Evolutionary conservation across 2,113 vertebrate species (phyloP).

Genomic region (Poecile atricapillus): DNA sequence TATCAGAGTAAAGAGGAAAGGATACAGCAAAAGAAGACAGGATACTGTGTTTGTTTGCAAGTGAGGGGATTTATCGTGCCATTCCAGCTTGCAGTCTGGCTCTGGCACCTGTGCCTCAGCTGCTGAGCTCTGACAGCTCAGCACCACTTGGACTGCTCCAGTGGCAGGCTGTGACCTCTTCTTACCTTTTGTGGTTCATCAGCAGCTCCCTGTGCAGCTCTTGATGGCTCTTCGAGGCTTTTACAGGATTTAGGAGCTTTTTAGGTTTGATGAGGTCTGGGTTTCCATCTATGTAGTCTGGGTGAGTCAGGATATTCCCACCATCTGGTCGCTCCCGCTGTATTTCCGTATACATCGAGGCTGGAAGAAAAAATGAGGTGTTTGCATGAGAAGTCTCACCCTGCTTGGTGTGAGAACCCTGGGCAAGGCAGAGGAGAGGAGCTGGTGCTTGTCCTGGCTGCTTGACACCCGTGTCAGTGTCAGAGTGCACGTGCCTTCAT

Average conservation of each 20-base stretch:
- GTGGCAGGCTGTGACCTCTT: not conserved
- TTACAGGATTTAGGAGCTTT: slow-evolving; percentile 84
- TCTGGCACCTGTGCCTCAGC: not conserved
- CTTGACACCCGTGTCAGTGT: accelerated
- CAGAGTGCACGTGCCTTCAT: not conserved
- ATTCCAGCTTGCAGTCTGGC: not conserved
- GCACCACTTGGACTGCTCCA: not conserved
- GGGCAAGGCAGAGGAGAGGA: not conserved
- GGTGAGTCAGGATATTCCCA: slow-evolving; percentile 75
- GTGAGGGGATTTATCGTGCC: not conserved
- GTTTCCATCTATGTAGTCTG: slow-evolving; percentile 77
- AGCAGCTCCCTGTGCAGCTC: slow-evolving; percentile 86
- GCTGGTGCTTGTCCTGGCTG: not conserved
- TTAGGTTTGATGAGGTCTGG: slow-evolving; percentile 88
- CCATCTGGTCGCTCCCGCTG: slow-evolving; percentile 74
- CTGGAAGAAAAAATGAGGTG: slow-evolving; percentile 59
- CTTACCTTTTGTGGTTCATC: slow-evolving; percentile 87
- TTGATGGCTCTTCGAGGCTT: slow-evolving; percentile 84
- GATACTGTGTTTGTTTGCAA: not conserved
- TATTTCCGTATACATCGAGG: slow-evolving; percentile 83
- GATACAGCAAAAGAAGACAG: not conserved
- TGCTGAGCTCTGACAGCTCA: not conserved
- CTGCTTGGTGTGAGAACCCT: accelerated
- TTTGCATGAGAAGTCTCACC: not conserved
- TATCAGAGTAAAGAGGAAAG: not conserved